Evolutionary conservation across 2,888 invertebrate species (phyloP).

Genomic region (Eupelmus urozonus): DNA sequence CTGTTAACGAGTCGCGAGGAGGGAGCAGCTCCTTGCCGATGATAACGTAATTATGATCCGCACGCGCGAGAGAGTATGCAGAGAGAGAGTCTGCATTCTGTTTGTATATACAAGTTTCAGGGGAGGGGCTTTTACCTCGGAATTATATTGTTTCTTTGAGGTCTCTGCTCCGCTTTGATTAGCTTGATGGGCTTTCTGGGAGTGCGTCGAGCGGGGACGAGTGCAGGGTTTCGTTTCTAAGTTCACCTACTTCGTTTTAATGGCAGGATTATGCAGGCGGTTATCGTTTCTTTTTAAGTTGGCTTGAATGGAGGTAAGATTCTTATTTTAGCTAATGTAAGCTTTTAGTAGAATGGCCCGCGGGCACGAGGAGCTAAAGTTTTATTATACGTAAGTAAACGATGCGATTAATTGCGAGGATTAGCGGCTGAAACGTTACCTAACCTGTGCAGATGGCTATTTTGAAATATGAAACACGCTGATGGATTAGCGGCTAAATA

Average conservation of each 20-base stretch:
- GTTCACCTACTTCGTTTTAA: background rate
- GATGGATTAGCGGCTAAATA: too few species aligned
- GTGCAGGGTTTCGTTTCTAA: background rate
- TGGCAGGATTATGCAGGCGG: background rate
- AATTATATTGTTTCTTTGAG: conserved; percentile 37
- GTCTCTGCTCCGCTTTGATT: conserved; percentile 9
- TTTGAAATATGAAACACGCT: too few species aligned
- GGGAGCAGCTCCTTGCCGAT: conserved; percentile 14
- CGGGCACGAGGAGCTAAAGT: too few species aligned
- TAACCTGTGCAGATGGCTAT: too few species aligned
- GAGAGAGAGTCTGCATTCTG: conserved; percentile 42
- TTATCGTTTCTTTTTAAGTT: too few species aligned
- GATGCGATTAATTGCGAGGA: too few species aligned
- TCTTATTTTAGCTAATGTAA: too few species aligned
- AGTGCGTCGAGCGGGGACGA: background rate
- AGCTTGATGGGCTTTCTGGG: background rate
- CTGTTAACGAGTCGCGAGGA: conserved; percentile 1
- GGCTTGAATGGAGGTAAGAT: too few species aligned
- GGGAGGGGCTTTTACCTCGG: conserved; percentile 6
- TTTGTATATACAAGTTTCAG: background rate
- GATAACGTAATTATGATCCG: conserved; percentile 52
- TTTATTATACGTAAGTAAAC: too few species aligned
- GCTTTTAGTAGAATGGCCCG: too few species aligned
- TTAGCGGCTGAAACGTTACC: too few species aligned
- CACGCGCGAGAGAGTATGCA: background rate